Evolutionary conservation across 2,888 invertebrate species (phyloP).

Genomic region (Tolmerus cingulatus): DNA sequence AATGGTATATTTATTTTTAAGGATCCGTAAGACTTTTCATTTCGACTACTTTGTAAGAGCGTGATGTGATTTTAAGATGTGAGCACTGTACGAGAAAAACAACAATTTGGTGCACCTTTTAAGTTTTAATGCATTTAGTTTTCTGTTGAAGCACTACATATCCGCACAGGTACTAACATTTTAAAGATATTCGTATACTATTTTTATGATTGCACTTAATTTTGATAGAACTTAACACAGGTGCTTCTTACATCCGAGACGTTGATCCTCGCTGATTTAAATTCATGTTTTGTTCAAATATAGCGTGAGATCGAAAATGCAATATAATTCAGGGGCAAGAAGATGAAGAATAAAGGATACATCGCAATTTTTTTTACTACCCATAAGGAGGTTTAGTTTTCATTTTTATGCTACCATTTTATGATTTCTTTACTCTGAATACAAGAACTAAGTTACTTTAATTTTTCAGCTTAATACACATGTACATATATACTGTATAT

Average conservation of each 20-base stretch:
- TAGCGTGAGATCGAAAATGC: not conserved
- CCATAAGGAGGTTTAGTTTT: no score
- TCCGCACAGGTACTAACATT: not conserved
- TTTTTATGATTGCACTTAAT: not conserved
- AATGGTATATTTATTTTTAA: not conserved
- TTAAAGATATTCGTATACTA: not conserved
- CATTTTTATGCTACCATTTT: not conserved
- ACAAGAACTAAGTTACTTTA: not conserved
- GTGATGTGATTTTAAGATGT: slow-evolving; percentile 3
- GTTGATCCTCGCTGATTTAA: not conserved
- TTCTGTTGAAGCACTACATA: not conserved
- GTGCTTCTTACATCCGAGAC: not conserved
- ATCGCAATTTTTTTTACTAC: no score
- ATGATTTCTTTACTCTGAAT: not conserved
- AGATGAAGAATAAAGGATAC: not conserved
- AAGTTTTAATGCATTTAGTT: not conserved
- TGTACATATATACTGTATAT: no score
- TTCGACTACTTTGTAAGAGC: slow-evolving; percentile 7
- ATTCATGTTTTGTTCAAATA: not conserved
- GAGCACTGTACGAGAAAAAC: not conserved
- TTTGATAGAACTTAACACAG: not conserved
- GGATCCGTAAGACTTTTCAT: slow-evolving; percentile 2
- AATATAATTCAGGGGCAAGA: not conserved
- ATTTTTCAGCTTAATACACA: not conserved
- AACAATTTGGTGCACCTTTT: not conserved